Base-by-base conservation (phyloP, 2,888 invertebrate genomes). In the Epinotia ramella region DNA sequence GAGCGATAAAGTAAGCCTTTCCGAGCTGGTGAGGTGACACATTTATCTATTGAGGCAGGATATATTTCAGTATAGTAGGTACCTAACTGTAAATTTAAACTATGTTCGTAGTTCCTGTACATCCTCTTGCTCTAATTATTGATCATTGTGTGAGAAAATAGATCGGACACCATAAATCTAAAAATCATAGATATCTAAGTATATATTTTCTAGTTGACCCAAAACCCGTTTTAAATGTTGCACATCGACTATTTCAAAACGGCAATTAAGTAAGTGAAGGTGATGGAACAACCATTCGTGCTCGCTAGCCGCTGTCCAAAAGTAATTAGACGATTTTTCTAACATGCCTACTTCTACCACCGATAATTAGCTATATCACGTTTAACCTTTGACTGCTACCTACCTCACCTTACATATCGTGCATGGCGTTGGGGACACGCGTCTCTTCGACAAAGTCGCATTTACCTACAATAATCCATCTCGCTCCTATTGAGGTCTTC, bases 361-460 rank as follows among this genome's bases (percentile, higher is more conserved):
- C 70, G 84, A 82, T 88, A 87, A 88, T 89, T 87, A 87, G 79
- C 81, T 68, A 78, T 82, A 83, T 86, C 88, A 87, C 89, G 88
- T 84, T 81, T 87, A 85, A 89, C 88, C 89, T 88, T 83, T 88
- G 87, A 86, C 88, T 60, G 53, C 60, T 65, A 24, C 69, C 28
- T 59, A 28, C 68, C 57, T 59, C 57, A n/a, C 57, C 57, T 33
- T 33, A 20, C 40, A 44, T 49, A 18, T 20, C 6, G 13, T 64
- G 40, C 7, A 13, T 16, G 28, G 56, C 56, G 40, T 16, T 57
- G 18, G 12, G 67, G 67, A 44, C 68, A 56, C 44, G 40, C 44
- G n/a, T 5, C n/a, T n/a, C 16, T 6, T 3, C 33, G 33, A 62
- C 53, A 56, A 46, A 46, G 13, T 46, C 46, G 13, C 13, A 40